Conservation (phyloP, 2,888 invertebrate species). For the Octodonta nipae region DNA sequence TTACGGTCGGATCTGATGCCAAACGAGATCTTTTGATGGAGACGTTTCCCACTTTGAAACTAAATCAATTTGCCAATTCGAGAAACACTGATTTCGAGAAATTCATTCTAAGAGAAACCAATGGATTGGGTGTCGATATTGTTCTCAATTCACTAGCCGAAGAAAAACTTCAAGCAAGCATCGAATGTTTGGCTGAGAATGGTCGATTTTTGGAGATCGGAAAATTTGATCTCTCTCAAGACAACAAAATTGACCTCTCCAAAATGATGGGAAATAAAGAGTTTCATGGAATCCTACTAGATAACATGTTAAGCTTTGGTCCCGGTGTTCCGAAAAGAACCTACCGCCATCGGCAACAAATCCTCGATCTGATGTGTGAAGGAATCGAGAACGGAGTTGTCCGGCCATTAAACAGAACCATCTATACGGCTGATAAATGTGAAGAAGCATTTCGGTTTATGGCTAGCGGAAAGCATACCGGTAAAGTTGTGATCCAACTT, state of each 20-base stretch:
- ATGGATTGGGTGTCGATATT: slow-evolving; percentile 79
- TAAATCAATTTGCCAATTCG: slow-evolving; percentile 52
- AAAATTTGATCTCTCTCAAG: slow-evolving; percentile 63
- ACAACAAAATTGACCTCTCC: slow-evolving; percentile 51
- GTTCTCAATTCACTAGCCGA: slow-evolving; percentile 85
- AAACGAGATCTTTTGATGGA: no score
- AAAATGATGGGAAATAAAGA: slow-evolving; percentile 56
- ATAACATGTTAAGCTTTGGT: slow-evolving; percentile 27
- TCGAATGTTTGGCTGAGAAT: slow-evolving; percentile 44
- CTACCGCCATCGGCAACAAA: no score
- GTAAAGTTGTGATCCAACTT: slow-evolving; percentile 47
- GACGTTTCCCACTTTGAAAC: no score
- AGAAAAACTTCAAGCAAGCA: slow-evolving; percentile 68
- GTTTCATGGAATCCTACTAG: slow-evolving; percentile 67
- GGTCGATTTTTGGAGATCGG: slow-evolving; percentile 77
- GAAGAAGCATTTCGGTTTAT: slow-evolving; percentile 59
- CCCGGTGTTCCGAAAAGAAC: slow-evolving; percentile 7
- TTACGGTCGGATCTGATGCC: slow-evolving; percentile 49
- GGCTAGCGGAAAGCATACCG: slow-evolving; percentile 64
- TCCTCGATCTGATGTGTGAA: slow-evolving; percentile 4
- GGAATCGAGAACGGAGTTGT: slow-evolving; percentile 42
- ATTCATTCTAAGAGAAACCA: slow-evolving; percentile 65
- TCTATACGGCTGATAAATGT: slow-evolving; percentile 51
- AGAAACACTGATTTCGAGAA: slow-evolving; percentile 76
- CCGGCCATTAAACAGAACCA: slow-evolving; percentile 50